Base-by-base conservation (phyloP, 2,888 invertebrate genomes). In the Xanthorhoe spadicearia region DNA sequence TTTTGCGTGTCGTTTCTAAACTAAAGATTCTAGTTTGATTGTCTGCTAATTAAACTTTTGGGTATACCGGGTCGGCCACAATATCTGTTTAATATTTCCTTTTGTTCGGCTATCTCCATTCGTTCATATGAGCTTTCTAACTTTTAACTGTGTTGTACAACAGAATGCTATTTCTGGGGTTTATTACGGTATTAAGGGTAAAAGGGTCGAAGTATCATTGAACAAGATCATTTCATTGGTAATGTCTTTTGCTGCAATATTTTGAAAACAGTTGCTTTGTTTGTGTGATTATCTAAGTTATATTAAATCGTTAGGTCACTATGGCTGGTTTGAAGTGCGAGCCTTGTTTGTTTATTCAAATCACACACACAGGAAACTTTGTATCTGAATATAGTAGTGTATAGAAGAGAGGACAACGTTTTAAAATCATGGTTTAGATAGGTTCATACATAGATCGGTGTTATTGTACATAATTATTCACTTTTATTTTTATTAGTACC, bases 41-140 rank as follows among this genome's bases (percentile, higher is more conserved):
- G 59, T 61, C 66, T 54, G 61, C 64, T 72, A 74, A 72, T 72
- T 72, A 74, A 74, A 72, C 68, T 74, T 74, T 72, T 50, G 61
- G 61, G 70, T 66, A 64, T 46, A 32, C 55, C 53, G 50, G 68
- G 65, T 69, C 53, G 58, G 64, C 65, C 57, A 64, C 65, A 69
- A 68, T 66, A 70, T 64, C 61, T 66, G 60, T 66, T 70, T 66
- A 61, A 61, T 70, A 69, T 70, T 62, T 67, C 56, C 49, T 56
- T 67, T 69, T 71, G 70, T 70, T 71, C 60, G 48, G 59, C 46
- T 64, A 64, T 62, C 57, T 59, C 55, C 59, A 62, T 66, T 64
- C 38, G 56, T 46, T 51, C 51, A 58, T 64, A 43, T 59, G 59
- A 51, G 57, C n/a, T 58, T 61, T 46, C 32, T 50, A 57, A 68